Evolutionary conservation across 2,113 vertebrate species (phyloP).

Genomic region (Columba livia): DNA sequence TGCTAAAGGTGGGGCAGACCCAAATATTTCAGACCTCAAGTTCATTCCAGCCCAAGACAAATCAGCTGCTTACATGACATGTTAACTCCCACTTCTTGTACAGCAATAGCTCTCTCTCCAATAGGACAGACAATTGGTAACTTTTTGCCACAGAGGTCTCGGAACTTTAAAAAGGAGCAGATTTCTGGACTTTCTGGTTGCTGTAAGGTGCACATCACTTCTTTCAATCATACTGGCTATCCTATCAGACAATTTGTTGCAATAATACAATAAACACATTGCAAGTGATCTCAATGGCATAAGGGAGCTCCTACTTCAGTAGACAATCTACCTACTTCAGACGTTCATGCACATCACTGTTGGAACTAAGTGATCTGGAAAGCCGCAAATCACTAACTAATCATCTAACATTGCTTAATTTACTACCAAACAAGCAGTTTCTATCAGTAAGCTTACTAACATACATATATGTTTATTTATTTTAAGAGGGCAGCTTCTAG

Average conservation of each 20-base stretch:
- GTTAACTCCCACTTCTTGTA: background rate
- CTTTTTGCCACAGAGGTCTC: background rate
- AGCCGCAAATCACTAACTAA: background rate
- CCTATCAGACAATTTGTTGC: background rate
- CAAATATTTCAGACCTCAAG: background rate
- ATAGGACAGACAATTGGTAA: accelerated
- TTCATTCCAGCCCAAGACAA: background rate
- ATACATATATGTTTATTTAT: too few relatives aligned
- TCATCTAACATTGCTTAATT: background rate
- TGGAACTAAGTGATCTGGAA: background rate
- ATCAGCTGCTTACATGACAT: accelerated
- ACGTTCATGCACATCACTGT: accelerated
- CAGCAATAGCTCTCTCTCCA: background rate
- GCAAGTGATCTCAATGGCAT: background rate
- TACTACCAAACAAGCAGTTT: background rate
- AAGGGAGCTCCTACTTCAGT: background rate
- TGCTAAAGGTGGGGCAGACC: background rate
- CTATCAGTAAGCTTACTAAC: background rate
- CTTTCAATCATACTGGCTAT: background rate
- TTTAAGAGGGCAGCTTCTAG: background rate
- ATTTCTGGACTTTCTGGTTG: background rate
- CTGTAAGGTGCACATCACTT: background rate
- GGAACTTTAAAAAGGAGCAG: background rate
- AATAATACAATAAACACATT: background rate
- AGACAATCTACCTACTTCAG: background rate